Percentiles rank a stretch among this genome's conserved stretches.
Conservation (phyloP, 2,888 invertebrate genomes). For the Cristatella mucedo region DNA sequence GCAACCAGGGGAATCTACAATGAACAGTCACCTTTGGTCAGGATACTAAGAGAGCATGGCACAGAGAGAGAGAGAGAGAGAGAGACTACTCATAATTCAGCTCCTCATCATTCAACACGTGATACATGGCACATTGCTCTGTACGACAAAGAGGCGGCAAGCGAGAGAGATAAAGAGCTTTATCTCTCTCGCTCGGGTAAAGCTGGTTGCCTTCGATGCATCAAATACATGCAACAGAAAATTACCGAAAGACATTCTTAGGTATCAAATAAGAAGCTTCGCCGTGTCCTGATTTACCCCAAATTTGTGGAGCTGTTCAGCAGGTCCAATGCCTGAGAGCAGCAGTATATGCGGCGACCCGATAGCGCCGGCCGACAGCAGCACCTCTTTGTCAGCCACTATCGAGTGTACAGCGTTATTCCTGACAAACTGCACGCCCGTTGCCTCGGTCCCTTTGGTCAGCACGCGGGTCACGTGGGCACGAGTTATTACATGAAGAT, state of each 20-base stretch:
- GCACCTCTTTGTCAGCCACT: constrained; percentile 24
- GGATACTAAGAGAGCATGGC: neutral
- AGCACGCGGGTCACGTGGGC: constrained; percentile 23
- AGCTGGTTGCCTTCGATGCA: too few relatives aligned
- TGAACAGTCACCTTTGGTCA: neutral
- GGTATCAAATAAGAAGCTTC: too few relatives aligned
- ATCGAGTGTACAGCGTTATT: constrained; percentile 17
- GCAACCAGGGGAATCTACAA: constrained; percentile 14
- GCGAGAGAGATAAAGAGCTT: too few relatives aligned
- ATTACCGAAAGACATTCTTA: too few relatives aligned
- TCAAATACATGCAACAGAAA: too few relatives aligned
- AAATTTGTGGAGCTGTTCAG: constrained; percentile 24
- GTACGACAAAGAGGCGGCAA: too few relatives aligned
- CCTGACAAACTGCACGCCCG: constrained; percentile 22
- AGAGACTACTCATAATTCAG: too few relatives aligned
- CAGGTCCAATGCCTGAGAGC: constrained; percentile 36
- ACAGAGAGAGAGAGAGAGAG: too few relatives aligned
- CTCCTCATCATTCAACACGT: too few relatives aligned
- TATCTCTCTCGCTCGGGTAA: too few relatives aligned
- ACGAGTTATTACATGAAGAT: constrained; percentile 23
- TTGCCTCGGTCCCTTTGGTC: constrained; percentile 19
- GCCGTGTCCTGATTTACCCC: constrained; percentile 54
- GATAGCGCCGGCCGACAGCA: constrained; percentile 34
- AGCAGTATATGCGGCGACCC: constrained; percentile 34
- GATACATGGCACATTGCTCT: too few relatives aligned